phyloP scores from a whole-genome alignment of 2,113 vertebrate species.

The Trogon melanurus region DNA sequence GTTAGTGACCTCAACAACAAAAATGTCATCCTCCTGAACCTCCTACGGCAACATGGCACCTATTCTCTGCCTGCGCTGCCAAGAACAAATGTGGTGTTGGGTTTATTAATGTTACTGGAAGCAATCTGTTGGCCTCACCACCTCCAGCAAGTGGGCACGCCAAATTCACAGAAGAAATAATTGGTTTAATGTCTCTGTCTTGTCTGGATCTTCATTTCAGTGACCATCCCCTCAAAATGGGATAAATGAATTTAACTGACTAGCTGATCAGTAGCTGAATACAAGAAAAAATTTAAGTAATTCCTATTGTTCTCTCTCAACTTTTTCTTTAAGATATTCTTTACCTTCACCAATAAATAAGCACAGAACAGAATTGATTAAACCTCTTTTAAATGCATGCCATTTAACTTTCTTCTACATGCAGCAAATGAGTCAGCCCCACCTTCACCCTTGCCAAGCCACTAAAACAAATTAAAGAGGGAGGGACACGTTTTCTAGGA shows the following conservation, averaged over 20 bases:
- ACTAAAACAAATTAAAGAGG: background rate
- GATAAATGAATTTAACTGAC: background rate
- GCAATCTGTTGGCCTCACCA: background rate
- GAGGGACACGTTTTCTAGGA: background rate
- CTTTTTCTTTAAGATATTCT: background rate
- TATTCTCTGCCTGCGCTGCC: background rate
- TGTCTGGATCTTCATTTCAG: background rate
- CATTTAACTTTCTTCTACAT: background rate
- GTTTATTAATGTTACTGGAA: constrained; percentile 49
- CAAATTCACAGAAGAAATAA: background rate
- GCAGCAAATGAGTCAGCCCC: background rate
- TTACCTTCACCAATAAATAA: background rate
- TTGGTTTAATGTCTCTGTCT: background rate
- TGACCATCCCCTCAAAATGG: background rate
- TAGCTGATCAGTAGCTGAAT: background rate
- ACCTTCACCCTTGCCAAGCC: background rate
- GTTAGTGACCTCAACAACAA: constrained; percentile 1
- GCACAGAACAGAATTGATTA: background rate
- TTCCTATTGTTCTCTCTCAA: background rate
- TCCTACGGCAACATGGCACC: constrained; percentile 25
- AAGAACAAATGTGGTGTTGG: constrained; percentile 21
- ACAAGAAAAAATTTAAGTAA: background rate
- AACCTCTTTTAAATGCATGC: background rate
- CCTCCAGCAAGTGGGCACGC: background rate
- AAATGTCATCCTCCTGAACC: background rate